phyloP scores from a whole-genome alignment of 1,140 invertebrate species.

The Cepaea nemoralis region DNA sequence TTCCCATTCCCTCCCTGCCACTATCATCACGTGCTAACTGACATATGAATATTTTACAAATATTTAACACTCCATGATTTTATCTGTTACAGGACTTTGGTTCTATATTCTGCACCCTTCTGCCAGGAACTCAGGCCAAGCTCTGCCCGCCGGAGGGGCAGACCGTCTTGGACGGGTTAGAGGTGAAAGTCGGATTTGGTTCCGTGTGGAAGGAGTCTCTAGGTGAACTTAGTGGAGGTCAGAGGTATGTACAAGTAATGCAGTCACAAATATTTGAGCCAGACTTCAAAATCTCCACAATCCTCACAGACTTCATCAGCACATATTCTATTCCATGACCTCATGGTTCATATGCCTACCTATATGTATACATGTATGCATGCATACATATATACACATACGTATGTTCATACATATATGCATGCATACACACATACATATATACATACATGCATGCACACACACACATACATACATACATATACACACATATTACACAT shows the following conservation, averaged over 20 bases:
- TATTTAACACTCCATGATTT: neutral
- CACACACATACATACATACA: too few species aligned
- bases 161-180: conserved; percentile 86
- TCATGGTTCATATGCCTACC: too few species aligned
- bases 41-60: neutral
- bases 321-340: too few species aligned
- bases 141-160: conserved; percentile 83
- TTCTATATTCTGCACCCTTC: conserved; percentile 92
- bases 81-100: conserved; percentile 83
- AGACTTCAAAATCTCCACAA: too few species aligned
- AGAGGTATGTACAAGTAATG: conserved; percentile 79
- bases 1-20: neutral
- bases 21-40: neutral
- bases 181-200: conserved; percentile 94
- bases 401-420: too few species aligned
- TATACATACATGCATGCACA: too few species aligned
- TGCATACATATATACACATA: too few species aligned
- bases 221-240: conserved; percentile 94
- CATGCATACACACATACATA: too few species aligned
- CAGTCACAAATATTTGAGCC: too few species aligned
- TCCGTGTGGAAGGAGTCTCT: conserved; percentile 96
- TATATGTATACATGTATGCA: too few species aligned
- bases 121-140: conserved; percentile 90
- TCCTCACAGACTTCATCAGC: too few species aligned
- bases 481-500: too few species aligned